These are phyloP conservation scores for Luscinia megarhynchos DNA, from an alignment of 2,797 vertebrate genomes.

Conservation along the genomic window DNA sequence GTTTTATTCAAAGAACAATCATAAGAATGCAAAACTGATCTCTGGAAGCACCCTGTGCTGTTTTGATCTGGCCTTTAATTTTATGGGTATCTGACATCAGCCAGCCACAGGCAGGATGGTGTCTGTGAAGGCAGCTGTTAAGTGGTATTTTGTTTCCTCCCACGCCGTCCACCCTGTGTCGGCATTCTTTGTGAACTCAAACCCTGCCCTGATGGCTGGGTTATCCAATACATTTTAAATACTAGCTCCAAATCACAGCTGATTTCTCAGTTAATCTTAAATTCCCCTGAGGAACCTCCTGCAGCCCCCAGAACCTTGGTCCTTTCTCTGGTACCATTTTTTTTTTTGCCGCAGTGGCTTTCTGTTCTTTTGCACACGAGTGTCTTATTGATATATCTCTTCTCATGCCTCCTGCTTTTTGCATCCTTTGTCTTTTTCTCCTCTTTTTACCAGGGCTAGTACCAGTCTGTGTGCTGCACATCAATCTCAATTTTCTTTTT, in stretches of 20 bases:
- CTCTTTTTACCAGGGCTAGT: not conserved
- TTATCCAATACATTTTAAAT: not conserved
- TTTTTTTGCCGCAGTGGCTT: not conserved
- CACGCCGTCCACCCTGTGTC: accelerated
- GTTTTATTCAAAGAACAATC: not conserved
- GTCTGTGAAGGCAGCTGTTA: not conserved
- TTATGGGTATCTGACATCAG: not conserved
- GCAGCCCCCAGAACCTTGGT: not conserved
- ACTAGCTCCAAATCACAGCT: not conserved
- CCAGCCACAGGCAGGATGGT: not conserved
- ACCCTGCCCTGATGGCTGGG: not conserved
- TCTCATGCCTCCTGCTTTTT: not conserved
- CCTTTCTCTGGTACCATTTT: not conserved
- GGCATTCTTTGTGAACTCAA: not conserved
- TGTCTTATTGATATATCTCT: not conserved
- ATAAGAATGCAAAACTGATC: not conserved
- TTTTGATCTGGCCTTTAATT: not conserved
- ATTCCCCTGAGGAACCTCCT: not conserved
- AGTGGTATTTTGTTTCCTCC: not conserved
- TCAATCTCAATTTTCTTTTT: not conserved
- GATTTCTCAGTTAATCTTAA: not conserved
- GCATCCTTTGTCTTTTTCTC: not conserved
- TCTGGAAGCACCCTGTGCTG: not conserved
- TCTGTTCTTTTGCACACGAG: not conserved
- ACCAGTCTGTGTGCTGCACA: not conserved